phyloP scores from a whole-genome alignment of 2,797 vertebrate genomes.

The Tapera naevia region DNA sequence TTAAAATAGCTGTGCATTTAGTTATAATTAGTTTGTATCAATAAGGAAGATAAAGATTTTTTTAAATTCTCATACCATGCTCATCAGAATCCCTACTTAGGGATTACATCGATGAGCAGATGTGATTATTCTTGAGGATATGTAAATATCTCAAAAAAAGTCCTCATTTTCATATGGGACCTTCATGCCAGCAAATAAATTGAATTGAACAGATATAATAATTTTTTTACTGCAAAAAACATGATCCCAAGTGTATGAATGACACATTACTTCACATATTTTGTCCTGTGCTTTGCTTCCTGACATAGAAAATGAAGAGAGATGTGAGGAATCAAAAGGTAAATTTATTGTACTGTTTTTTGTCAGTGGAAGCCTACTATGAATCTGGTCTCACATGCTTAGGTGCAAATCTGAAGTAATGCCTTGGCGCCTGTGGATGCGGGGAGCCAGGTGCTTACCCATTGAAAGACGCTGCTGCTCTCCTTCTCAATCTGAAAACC shows the following conservation, averaged over 20 bases:
- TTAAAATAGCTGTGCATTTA: slow-evolving; percentile 52
- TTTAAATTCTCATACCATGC: background rate
- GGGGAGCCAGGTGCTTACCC: background rate
- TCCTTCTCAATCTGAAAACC: background rate
- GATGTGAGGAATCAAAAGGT: background rate
- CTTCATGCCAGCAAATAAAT: background rate
- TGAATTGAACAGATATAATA: slow-evolving; percentile 19
- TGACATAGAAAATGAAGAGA: background rate
- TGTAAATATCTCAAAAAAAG: slow-evolving; percentile 23
- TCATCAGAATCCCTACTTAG: slow-evolving; percentile 11
- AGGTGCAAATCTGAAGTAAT: background rate
- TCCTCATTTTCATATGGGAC: background rate
- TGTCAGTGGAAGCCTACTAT: background rate
- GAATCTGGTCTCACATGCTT: background rate
- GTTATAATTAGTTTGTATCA: slow-evolving; percentile 59
- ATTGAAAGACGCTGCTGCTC: background rate
- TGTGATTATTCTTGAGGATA: slow-evolving; percentile 10
- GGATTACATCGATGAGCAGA: slow-evolving; percentile 20
- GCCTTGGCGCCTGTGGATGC: background rate
- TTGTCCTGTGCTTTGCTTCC: background rate
- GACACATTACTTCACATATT: background rate
- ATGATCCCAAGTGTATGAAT: background rate
- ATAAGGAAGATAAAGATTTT: slow-evolving; percentile 44
- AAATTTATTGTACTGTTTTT: background rate
- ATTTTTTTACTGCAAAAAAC: slow-evolving; percentile 13